These are phyloP conservation scores for Carassius carassius DNA, from an alignment of 2,113 vertebrate species.

Conservation along the genomic window DNA sequence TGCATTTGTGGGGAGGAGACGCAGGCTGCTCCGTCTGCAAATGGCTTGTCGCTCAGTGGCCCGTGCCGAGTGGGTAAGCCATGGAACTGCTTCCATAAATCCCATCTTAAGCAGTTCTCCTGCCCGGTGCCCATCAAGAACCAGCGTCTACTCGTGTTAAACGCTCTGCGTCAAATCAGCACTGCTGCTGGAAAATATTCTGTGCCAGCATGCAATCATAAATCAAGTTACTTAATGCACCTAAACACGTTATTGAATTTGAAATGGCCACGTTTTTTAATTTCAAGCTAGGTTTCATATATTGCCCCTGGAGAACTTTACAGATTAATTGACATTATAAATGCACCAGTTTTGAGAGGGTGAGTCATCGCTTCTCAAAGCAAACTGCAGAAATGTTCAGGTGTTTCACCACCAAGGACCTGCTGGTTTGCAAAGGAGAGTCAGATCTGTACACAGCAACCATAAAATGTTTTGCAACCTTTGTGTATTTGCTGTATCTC, in stretches of 20 bases:
- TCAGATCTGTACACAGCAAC: background rate
- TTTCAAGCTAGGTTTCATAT: background rate
- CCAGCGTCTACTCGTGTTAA: background rate
- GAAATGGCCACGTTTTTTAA: background rate
- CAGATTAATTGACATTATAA: conserved; percentile 1
- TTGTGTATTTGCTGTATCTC: conserved; percentile 2
- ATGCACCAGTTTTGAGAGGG: background rate
- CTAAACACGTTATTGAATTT: conserved; percentile 9
- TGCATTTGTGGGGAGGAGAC: conserved; percentile 57
- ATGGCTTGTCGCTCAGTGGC: conserved; percentile 43
- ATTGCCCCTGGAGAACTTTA: conserved; percentile 8
- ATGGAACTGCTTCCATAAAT: conserved; percentile 52
- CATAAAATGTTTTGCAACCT: background rate
- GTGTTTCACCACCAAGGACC: background rate
- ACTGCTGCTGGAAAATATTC: conserved; percentile 42
- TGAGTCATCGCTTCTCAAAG: background rate
- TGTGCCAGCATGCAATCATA: conserved; percentile 38
- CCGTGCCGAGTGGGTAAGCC: conserved; percentile 35
- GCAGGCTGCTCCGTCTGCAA: conserved; percentile 46
- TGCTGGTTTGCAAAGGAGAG: background rate
- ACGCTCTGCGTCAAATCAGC: conserved; percentile 17
- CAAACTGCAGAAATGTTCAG: background rate
- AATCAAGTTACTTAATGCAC: conserved; percentile 28
- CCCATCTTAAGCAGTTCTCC: conserved; percentile 36
- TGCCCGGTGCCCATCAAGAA: conserved; percentile 23